phyloP scores from a whole-genome alignment of 2,888 invertebrate species.

The Eupithecia abbreviata region DNA sequence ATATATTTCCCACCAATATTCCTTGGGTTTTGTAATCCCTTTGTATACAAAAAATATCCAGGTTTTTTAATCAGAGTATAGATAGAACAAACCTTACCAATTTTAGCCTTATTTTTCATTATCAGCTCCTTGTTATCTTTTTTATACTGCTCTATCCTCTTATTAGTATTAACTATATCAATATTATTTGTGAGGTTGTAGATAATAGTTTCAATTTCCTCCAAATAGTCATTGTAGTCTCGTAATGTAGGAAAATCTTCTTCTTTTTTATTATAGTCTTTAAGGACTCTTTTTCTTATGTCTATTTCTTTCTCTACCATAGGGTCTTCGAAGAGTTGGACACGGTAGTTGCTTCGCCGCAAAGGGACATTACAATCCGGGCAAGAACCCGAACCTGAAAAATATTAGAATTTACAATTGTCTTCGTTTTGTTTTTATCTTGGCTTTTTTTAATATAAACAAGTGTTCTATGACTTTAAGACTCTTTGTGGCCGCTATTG shows the following conservation, averaged over 20 bases:
- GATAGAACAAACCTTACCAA: constrained; percentile 69
- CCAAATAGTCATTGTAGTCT: constrained; percentile 98
- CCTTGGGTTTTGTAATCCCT: no score
- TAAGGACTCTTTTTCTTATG: constrained; percentile 93
- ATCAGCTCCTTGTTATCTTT: constrained; percentile 94
- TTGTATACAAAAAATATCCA: no score
- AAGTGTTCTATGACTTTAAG: background rate
- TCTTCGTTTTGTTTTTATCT: background rate
- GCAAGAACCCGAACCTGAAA: constrained; percentile 94
- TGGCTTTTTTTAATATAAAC: background rate
- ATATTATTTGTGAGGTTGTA: constrained; percentile 95
- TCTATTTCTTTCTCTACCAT: constrained; percentile 99
- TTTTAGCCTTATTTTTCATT: constrained; percentile 89
- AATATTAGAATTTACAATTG: background rate
- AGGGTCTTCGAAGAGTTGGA: constrained; percentile 98
- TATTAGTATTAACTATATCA: constrained; percentile 94
- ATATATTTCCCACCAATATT: no score
- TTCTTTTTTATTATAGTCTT: constrained; percentile 97
- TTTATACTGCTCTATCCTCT: constrained; percentile 95
- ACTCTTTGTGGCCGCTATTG: background rate
- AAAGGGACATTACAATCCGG: constrained; percentile 96
- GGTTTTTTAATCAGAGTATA: no score
- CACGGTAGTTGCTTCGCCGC: constrained; percentile 94
- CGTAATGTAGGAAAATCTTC: constrained; percentile 93
- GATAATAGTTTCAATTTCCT: constrained; percentile 96